These are phyloP conservation scores for Indicator indicator DNA, from an alignment of 2,113 vertebrate species.

Conservation along the genomic window DNA sequence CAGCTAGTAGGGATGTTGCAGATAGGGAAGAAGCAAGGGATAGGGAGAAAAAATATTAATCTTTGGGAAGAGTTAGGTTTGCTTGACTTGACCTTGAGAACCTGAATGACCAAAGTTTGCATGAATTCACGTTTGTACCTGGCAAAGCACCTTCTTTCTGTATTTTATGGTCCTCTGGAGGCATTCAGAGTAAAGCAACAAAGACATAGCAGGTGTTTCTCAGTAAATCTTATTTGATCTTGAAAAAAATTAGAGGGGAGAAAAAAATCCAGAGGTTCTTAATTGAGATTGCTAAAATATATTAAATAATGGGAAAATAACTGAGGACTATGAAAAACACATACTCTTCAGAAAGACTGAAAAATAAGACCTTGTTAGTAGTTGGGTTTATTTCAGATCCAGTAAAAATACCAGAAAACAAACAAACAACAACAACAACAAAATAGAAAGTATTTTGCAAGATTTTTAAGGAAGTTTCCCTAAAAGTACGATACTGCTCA, in stretches of 20 bases:
- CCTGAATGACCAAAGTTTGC: background rate
- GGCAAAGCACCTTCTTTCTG: background rate
- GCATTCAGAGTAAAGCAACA: background rate
- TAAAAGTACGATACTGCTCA: background rate
- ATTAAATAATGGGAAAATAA: background rate
- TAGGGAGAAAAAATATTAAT: background rate
- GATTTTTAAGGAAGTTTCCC: background rate
- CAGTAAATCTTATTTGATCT: background rate
- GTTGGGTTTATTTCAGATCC: background rate
- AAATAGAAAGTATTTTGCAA: background rate
- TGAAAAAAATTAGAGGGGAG: background rate
- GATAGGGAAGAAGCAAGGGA: background rate
- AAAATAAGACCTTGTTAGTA: background rate
- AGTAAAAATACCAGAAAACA: background rate
- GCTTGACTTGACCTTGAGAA: conserved; percentile 3
- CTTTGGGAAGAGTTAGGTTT: background rate
- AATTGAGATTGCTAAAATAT: background rate
- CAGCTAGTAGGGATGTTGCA: background rate
- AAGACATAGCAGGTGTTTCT: background rate
- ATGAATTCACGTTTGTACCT: background rate
- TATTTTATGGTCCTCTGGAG: background rate
- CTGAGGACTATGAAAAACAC: background rate
- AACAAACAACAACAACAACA: background rate
- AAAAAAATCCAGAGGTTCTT: background rate
- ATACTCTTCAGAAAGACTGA: background rate